Conservation (phyloP, 1,140 invertebrate genomes). For the Muscidifurax raptorellus region DNA sequence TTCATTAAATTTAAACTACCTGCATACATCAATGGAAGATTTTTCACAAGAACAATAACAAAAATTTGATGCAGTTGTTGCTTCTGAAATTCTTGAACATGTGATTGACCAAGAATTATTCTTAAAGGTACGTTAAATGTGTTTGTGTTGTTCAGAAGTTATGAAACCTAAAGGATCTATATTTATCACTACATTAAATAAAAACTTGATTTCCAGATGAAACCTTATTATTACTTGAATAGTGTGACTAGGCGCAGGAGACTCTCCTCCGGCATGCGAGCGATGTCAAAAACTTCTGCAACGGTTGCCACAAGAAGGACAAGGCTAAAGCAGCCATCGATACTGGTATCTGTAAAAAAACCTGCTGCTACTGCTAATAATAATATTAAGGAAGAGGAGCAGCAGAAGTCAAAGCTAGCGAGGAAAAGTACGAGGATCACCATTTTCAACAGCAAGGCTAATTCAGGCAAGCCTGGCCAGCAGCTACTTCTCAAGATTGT, state of each 20-base stretch:
- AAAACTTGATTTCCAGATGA: conserved; percentile 85
- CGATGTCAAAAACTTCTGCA: conserved; percentile 70
- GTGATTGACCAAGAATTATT: conserved; percentile 86
- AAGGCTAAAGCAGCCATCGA: conserved; percentile 52
- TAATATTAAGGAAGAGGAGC: conserved; percentile 68
- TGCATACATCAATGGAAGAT: conserved; percentile 73
- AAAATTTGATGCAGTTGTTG: conserved; percentile 88
- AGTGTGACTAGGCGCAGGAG: conserved; percentile 79
- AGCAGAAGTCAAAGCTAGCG: conserved; percentile 68
- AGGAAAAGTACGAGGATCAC: conserved; percentile 77
- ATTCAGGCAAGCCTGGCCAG: conserved; percentile 58
- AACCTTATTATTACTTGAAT: conserved; percentile 81
- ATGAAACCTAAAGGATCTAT: conserved; percentile 91
- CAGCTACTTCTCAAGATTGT: conserved; percentile 67
- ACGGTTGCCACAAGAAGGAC: conserved; percentile 18
- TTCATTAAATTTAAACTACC: conserved; percentile 62
- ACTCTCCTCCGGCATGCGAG: conserved; percentile 81
- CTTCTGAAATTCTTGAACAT: conserved; percentile 96
- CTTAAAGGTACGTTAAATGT: conserved; percentile 75
- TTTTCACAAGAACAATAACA: conserved; percentile 73
- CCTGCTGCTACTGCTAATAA: too few relatives aligned
- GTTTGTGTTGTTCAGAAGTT: conserved; percentile 78
- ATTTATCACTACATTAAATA: conserved; percentile 95
- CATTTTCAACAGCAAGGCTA: conserved; percentile 55
- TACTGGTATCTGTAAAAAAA: too few relatives aligned